Evolutionary conservation across 2,113 vertebrate genomes (phyloP).

Genomic region (Colius striatus): DNA sequence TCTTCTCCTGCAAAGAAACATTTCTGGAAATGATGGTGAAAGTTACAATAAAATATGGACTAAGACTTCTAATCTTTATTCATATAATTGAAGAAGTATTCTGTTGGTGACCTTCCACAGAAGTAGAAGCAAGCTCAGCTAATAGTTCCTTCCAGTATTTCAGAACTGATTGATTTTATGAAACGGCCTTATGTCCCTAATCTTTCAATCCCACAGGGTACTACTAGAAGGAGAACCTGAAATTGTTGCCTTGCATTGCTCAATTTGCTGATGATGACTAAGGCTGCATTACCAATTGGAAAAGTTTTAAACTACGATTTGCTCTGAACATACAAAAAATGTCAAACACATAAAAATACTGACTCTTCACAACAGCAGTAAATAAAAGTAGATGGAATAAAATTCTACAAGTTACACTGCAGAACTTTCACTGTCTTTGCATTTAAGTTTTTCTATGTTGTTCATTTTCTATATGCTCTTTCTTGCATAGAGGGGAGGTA

Average conservation of each 20-base stretch:
- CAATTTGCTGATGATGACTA: background rate
- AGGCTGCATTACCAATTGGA: background rate
- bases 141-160: background rate
- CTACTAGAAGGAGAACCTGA: background rate
- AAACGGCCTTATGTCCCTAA: background rate
- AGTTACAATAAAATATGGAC: background rate
- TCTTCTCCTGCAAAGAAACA: background rate
- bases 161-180: background rate
- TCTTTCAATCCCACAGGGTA: background rate
- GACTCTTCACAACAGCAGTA: background rate
- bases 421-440: background rate
- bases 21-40: background rate
- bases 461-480: background rate
- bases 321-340: background rate
- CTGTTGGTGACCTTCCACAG: background rate
- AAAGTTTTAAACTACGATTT: background rate
- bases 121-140: background rate
- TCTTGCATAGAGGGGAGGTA: background rate
- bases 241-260: background rate
- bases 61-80: background rate
- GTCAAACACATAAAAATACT: rapidly evolving
- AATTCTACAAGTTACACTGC: background rate
- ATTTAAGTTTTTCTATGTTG: background rate
- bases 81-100: background rate
- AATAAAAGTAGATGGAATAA: background rate